phyloP scores from a whole-genome alignment of 2,113 vertebrate species.

The Anoura caudifer region DNA sequence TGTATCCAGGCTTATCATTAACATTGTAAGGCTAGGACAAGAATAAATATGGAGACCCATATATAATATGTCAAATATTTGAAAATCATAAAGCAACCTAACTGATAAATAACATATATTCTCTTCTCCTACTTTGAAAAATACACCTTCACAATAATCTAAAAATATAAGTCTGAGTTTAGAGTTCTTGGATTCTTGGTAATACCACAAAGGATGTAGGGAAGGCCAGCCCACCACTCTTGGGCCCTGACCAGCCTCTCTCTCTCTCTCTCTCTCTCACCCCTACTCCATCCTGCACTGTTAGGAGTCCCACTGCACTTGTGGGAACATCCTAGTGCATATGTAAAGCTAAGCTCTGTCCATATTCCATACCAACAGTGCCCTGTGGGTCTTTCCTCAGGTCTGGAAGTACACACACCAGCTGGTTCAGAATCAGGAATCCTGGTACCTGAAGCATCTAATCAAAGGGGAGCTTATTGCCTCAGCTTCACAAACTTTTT shows the following conservation, averaged over 20 bases:
- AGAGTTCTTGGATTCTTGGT: background rate
- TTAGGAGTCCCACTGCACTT: background rate
- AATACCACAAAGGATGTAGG: background rate
- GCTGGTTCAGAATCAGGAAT: background rate
- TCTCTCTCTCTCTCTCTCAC: background rate
- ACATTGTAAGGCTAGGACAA: background rate
- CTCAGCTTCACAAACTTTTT: background rate
- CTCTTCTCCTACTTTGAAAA: background rate
- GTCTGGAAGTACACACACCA: background rate
- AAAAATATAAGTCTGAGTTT: background rate
- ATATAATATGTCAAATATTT: background rate
- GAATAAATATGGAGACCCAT: background rate
- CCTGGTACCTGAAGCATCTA: fast-evolving
- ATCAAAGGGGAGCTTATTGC: background rate
- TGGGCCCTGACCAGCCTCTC: fast-evolving
- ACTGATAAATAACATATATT: background rate
- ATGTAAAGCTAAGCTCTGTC: background rate
- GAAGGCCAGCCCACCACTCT: background rate
- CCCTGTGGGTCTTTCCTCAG: background rate
- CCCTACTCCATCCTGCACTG: background rate
- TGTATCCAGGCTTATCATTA: background rate
- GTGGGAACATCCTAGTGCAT: no score
- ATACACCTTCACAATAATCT: background rate
- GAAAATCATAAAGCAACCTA: background rate
- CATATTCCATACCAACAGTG: background rate